A percentile compares a stretch with the other conserved stretches of the same genome.
Conservation (phyloP, 2,888 invertebrate species). For the Tortrix viridana region DNA sequence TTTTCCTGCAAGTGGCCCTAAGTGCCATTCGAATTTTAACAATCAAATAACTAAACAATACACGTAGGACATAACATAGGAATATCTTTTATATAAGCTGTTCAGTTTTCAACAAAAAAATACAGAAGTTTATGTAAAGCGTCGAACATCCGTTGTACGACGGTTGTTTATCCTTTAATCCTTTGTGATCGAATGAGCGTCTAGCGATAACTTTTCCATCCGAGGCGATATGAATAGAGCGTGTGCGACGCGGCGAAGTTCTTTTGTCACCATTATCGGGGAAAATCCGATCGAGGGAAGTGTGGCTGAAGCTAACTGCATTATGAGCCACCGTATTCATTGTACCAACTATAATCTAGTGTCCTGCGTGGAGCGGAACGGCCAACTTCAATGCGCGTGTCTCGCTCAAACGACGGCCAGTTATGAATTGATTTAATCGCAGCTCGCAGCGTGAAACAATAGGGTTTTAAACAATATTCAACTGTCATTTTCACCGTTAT, state of each 20-base stretch:
- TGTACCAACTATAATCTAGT: slow-evolving; percentile 64
- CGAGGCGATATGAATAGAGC: slow-evolving; percentile 61
- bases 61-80: too few species aligned
- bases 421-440: slow-evolving; percentile 34
- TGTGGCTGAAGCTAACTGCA: slow-evolving; percentile 80
- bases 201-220: slow-evolving; percentile 61
- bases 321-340: slow-evolving; percentile 78
- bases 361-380: slow-evolving; percentile 50
- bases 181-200: slow-evolving; percentile 54
- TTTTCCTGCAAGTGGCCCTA: too few species aligned
- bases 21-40: too few species aligned
- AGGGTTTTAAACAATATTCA: slow-evolving; percentile 23
- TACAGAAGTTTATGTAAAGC: neutral
- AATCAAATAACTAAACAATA: too few species aligned
- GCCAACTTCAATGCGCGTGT: slow-evolving; percentile 48
- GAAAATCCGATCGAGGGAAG: slow-evolving; percentile 82
- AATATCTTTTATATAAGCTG: neutral
- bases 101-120: neutral
- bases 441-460: slow-evolving; percentile 25
- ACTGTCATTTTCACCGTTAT: neutral
- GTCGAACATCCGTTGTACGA: neutral
- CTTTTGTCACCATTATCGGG: slow-evolving; percentile 83
- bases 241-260: slow-evolving; percentile 67
- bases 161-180: slow-evolving; percentile 43
- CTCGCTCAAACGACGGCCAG: slow-evolving; percentile 22